phyloP scores from a whole-genome alignment of 2,113 vertebrate species.

The Bujurquina vittata region DNA sequence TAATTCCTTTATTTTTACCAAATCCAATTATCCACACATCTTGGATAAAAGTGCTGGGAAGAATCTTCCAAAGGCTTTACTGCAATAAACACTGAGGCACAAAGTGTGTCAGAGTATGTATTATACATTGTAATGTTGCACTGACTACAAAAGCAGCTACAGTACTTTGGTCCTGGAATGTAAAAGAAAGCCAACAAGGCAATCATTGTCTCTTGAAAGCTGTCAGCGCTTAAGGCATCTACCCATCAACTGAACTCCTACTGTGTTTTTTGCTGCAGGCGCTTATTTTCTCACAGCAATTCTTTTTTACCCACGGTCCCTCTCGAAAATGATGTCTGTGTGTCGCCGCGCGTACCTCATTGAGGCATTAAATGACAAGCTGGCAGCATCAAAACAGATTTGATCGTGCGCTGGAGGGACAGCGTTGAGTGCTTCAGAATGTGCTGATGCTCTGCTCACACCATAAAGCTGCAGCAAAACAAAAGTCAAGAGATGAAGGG shows the following conservation, averaged over 20 bases:
- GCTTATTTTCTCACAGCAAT: constrained; percentile 42
- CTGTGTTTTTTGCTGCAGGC: constrained; percentile 56
- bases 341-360: constrained; percentile 39
- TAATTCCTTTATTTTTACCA: constrained; percentile 47
- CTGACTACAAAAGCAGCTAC: constrained; percentile 40
- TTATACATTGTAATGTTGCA: constrained; percentile 25
- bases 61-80: not conserved
- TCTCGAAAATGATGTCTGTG: constrained; percentile 46
- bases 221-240: constrained; percentile 64
- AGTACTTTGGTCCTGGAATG: constrained; percentile 45
- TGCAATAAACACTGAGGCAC: not conserved
- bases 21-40: constrained; percentile 55
- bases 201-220: constrained; percentile 61
- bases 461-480: constrained; percentile 24
- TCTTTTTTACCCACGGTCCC: constrained; percentile 25
- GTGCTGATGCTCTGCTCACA: constrained; percentile 34
- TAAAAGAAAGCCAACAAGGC: constrained; percentile 60
- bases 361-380: constrained; percentile 65
- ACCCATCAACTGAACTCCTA: constrained; percentile 53
- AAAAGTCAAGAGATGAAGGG: constrained; percentile 31
- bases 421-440: constrained; percentile 22
- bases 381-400: constrained; percentile 55
- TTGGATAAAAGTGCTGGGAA: not conserved
- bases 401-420: constrained; percentile 43
- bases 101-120: constrained; percentile 19